phyloP scores from a whole-genome alignment of 2,888 invertebrate species.

The Mystacides longicornis region DNA sequence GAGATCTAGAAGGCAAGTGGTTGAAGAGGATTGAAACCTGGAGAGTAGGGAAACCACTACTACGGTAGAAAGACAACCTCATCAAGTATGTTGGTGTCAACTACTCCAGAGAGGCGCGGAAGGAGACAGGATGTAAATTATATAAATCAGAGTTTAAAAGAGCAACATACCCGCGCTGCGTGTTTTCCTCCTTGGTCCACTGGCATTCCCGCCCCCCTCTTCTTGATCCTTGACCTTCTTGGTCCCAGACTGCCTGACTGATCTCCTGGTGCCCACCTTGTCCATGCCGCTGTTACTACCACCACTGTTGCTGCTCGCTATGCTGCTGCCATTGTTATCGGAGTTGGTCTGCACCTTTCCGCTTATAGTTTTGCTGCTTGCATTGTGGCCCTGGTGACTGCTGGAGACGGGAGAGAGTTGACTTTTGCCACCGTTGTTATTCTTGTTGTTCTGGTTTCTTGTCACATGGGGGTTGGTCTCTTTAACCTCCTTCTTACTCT shows the following conservation, averaged over 20 bases:
- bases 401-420: conserved; percentile 9
- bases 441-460: conserved; percentile 25
- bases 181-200: conserved; percentile 53
- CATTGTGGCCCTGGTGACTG: neutral
- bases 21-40: too few species aligned
- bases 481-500: conserved; percentile 22
- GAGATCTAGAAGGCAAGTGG: too few species aligned
- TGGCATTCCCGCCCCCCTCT: conserved; percentile 27
- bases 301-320: neutral
- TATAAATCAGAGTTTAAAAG: neutral
- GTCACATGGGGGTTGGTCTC: conserved; percentile 26
- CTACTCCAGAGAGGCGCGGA: too few species aligned
- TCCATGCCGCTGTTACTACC: conserved; percentile 30
- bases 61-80: too few species aligned
- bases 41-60: too few species aligned
- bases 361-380: neutral
- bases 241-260: conserved; percentile 40
- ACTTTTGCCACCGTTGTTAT: conserved; percentile 24
- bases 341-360: neutral
- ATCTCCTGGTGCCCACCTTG: conserved; percentile 50
- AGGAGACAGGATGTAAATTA: neutral
- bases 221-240: conserved; percentile 31
- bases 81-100: too few species aligned
- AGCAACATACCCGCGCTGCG: conserved; percentile 55
- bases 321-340: neutral